phyloP scores from a whole-genome alignment of 2,113 vertebrate genomes.

The Chloropsis hardwickii region DNA sequence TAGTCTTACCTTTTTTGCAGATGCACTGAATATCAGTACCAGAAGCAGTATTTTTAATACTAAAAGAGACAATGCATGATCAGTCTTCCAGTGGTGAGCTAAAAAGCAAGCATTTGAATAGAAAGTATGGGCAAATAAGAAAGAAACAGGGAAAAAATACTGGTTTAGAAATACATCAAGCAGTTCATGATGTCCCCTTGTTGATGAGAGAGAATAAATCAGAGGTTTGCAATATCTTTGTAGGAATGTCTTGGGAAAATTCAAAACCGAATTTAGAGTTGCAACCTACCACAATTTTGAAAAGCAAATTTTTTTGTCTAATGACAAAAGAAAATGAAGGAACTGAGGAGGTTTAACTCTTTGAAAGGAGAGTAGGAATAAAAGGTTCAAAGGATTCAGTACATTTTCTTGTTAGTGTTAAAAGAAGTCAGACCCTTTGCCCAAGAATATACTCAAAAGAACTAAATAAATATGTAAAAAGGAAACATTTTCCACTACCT shows the following conservation, averaged over 20 bases:
- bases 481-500: slow-evolving; percentile 62
- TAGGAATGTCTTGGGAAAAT: not conserved
- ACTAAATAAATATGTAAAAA: slow-evolving; percentile 55
- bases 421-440: not conserved
- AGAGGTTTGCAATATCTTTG: not conserved
- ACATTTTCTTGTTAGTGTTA: not conserved
- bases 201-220: not conserved
- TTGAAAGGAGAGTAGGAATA: not conserved
- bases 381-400: not conserved
- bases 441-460: not conserved
- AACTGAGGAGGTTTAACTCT: not conserved
- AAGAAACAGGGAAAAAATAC: not conserved
- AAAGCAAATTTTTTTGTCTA: not conserved
- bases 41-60: not conserved
- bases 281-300: not conserved
- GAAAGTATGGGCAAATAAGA: not conserved
- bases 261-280: not conserved
- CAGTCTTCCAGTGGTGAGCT: not conserved
- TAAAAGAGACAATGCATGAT: not conserved
- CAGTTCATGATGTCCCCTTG: not conserved
- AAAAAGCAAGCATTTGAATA: not conserved
- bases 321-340: not conserved
- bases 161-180: not conserved
- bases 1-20: not conserved
- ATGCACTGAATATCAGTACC: not conserved